phyloP scores from a whole-genome alignment of 2,113 vertebrate genomes.

The Rhodinocichla rosea region DNA sequence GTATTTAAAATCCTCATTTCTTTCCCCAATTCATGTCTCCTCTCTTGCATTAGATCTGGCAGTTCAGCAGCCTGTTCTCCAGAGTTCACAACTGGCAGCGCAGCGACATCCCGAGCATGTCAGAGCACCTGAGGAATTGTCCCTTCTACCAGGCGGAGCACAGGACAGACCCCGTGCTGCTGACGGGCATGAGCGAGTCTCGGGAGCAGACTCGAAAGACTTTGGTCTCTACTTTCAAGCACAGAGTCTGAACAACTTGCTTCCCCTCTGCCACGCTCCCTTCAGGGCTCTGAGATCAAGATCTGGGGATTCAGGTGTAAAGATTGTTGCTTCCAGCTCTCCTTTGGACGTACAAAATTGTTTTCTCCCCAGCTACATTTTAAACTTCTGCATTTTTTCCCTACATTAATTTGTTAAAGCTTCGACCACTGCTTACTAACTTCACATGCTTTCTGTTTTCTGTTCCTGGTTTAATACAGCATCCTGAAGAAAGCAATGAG shows the following conservation, averaged over 20 bases:
- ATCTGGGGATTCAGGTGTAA: neutral
- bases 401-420: neutral
- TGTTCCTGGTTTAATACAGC: neutral
- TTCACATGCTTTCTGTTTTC: neutral
- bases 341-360: neutral
- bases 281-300: neutral
- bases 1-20: neutral
- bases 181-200: constrained; percentile 77
- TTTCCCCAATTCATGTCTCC: neutral
- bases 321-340: neutral
- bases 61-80: constrained; percentile 91
- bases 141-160: constrained; percentile 81
- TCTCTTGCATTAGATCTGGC: constrained; percentile 75
- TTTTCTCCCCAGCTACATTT: neutral
- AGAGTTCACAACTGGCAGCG: constrained; percentile 83
- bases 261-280: neutral
- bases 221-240: constrained; percentile 76
- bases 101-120: constrained; percentile 74
- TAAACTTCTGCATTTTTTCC: neutral
- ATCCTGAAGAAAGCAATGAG: constrained; percentile 10
- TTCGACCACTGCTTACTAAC: neutral
- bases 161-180: constrained; percentile 77
- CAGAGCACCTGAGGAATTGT: constrained; percentile 86
- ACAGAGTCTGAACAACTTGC: neutral
- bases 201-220: constrained; percentile 45